Percentiles rank a stretch among this genome's conserved stretches.
Conservation (phyloP, 2,113 vertebrate genomes). For the Cichladusa arquata region DNA sequence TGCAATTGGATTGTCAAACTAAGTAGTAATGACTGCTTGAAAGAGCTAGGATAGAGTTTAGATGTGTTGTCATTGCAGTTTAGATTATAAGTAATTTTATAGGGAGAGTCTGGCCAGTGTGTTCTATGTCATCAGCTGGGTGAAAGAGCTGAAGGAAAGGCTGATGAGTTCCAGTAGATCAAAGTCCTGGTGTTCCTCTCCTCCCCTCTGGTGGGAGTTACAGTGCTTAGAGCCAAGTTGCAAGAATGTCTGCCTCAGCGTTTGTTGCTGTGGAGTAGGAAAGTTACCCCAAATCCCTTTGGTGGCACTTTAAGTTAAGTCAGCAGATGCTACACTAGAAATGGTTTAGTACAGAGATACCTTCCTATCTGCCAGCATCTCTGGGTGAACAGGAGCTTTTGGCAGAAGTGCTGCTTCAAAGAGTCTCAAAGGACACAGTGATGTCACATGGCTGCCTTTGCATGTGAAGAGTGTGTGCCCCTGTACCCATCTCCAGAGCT, state of each 20-base stretch:
- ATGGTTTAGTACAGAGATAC: not conserved
- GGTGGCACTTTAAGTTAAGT: not conserved
- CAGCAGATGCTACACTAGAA: not conserved
- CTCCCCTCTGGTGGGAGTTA: not conserved
- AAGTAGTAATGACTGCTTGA: not conserved
- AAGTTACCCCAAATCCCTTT: not conserved
- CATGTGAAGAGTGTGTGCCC: not conserved
- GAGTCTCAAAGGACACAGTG: rapidly evolving
- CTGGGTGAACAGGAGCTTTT: not conserved
- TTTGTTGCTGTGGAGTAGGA: not conserved
- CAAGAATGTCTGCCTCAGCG: not conserved
- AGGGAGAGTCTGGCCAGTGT: not conserved
- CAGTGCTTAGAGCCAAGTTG: rapidly evolving
- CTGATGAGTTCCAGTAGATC: not conserved
- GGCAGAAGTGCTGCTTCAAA: not conserved
- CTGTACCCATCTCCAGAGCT: not conserved
- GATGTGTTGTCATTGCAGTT: not conserved
- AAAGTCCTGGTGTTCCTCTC: not conserved
- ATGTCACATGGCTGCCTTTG: not conserved
- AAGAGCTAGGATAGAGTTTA: not conserved
- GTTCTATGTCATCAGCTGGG: not conserved
- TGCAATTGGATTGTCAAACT: not conserved
- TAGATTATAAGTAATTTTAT: not conserved
- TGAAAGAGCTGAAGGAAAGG: not conserved
- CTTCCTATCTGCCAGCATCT: not conserved